Base-by-base conservation (phyloP, 2,113 vertebrate genomes). In the Glaucidium brasilianum region DNA sequence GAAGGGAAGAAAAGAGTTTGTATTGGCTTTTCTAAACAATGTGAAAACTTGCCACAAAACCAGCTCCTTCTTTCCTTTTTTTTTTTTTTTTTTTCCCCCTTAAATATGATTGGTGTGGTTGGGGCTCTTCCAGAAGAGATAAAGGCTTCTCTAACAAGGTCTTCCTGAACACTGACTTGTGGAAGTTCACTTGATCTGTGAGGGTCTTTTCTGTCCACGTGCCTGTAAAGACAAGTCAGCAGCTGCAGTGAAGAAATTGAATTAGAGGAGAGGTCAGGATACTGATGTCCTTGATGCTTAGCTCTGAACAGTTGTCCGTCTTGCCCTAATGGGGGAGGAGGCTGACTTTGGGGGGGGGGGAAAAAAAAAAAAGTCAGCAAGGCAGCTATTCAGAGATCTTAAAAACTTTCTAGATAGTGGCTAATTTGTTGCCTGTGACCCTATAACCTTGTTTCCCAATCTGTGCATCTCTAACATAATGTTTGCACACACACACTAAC, bases 171-270 rank as follows among this genome's bases (percentile, higher is more conserved):
- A 12, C 71, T 94, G 49, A 12, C 45, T 34, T 80, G 56, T 69
- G 73, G 73, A 94, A 92, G 63, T 79, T 81, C 58, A 30, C 18
- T 78, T 75, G 63, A 75, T 92, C 63, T 95, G 76, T 76, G 86
- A 93, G 78, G 75, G 63, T 53, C 89, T 90, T 55, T 89, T 86
- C 89, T 91, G 58, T 59, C 60, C 34, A 9, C 18, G 1, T 90
- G 86, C 49, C 86, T 50, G 20, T 77, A 63, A 95, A 85, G 72
- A 50, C 45, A 47, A 89, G 37, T 90, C 59, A n/a, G 80, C 77
- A 94, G 93, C 94, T 95, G 88, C 71, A 90, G 68, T 66, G 69
- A 84, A 92, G 85, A 92, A 92, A 88, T 25, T 52, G 55, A 85
- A 62, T 87, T 90, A 67, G 76, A 59, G 60, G 41, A 45, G 88